phyloP scores from a whole-genome alignment of 2,113 vertebrate species.

The Brachyhypopomus occidentalis region DNA sequence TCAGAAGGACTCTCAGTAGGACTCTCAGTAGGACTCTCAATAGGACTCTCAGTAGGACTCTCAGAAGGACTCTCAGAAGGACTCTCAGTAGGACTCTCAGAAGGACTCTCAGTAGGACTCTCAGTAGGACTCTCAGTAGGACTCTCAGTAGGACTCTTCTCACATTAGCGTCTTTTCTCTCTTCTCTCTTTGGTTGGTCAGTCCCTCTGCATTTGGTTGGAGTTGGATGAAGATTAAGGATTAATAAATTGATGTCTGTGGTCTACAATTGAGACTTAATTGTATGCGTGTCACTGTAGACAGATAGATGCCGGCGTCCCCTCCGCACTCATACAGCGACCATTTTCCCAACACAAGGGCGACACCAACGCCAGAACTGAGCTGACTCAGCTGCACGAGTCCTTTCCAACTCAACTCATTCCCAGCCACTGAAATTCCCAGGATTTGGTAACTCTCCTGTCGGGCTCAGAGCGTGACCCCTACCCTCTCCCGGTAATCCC shows the following conservation, averaged over 20 bases:
- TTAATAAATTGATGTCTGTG: neutral
- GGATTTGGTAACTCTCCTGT: conserved; percentile 10
- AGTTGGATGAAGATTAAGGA: conserved; percentile 1
- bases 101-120: too few species aligned
- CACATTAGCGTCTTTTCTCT: conserved; percentile 2
- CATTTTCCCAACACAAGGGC: neutral
- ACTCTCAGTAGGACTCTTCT: neutral
- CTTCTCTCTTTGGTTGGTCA: neutral
- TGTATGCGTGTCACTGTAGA: neutral
- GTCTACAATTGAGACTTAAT: neutral
- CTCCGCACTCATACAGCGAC: conserved; percentile 18
- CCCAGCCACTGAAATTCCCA: conserved; percentile 1
- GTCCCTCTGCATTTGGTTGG: neutral
- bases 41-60: too few species aligned
- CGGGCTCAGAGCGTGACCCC: conserved; percentile 21
- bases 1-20: too few species aligned
- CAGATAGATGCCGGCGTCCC: neutral
- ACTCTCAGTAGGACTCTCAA: too few species aligned
- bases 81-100: too few species aligned
- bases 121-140: too few species aligned
- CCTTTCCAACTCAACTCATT: neutral
- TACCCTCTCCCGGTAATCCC: conserved; percentile 37
- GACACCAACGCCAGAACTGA: neutral
- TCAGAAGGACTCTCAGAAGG: too few species aligned
- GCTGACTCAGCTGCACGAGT: neutral